Evolutionary conservation across 1,140 invertebrate species (phyloP), one percentile per base, ranked within the genome.

Genomic region (Ephestia elutella): DNA sequence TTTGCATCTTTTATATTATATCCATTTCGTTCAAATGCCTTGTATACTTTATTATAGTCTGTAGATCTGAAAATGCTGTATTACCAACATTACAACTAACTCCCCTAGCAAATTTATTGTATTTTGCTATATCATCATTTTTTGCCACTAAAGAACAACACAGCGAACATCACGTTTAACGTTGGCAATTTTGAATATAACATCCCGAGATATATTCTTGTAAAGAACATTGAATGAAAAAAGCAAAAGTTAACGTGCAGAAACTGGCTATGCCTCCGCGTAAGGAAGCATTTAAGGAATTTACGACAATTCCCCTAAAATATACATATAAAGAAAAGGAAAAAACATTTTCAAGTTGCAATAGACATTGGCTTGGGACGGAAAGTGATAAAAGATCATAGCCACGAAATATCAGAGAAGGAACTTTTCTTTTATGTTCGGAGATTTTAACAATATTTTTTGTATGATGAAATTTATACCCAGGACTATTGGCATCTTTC

Each of bases 291-390:
- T 67, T 67, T 63, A 58, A 57, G 56, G 65, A 67, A 67, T 67
- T 67, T 67, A 67, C 56, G 60, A 60, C 58, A 63, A 67, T 63
- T 60, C 48, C 51, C 56, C 59, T 67, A 67, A 67, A 59, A 67
- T 63, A 60, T 63, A 61, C 56, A 67, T 59, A 63, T 63, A 67
- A 62, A 54, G 55, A 62, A 53, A 59, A 63, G 58, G 58, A 54
- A 62, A 44, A 62, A 61, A 58, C 60, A 63, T 67, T 67, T 57
- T 61, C 60, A 54, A 63, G 55, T 62, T 63, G 56, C 59, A 59
- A 49, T 38, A 57, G 54, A 66, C 15, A 20, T 1, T 11, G 59
- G 35, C 54, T 32, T 25, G 60, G 56, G 58, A 63, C 61, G 60
- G 57, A 56, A 59, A 60, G 61, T 49, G 56, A 67, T 67, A 67